These are phyloP conservation scores for Homarus americanus DNA, from an alignment of 1,140 invertebrate genomes.

Conservation along the genomic window DNA sequence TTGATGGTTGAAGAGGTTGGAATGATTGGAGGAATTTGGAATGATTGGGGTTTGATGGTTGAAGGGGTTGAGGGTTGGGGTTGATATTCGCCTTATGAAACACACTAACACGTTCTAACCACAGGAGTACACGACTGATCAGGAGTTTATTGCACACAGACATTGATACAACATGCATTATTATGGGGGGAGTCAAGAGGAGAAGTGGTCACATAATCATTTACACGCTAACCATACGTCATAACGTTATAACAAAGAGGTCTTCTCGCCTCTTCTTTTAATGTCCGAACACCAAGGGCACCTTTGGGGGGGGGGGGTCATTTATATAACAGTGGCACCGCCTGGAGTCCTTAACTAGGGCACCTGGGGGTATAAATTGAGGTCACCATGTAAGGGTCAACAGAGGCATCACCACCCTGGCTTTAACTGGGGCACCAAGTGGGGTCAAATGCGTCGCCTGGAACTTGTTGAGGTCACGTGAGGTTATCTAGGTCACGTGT, in stretches of 20 bases:
- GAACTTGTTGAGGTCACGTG: not conserved
- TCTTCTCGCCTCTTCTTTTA: not conserved
- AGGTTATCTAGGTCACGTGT: too few relatives aligned
- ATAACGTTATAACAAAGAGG: slow-evolving; percentile 12
- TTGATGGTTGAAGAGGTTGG: too few relatives aligned
- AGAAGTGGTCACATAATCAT: slow-evolving; percentile 6
- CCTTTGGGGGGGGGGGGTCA: too few relatives aligned
- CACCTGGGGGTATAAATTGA: not conserved
- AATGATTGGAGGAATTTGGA: too few relatives aligned
- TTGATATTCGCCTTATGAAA: not conserved
- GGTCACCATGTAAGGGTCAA: too few relatives aligned
- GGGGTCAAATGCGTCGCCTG: not conserved
- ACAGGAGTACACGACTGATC: slow-evolving; percentile 15
- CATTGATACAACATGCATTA: slow-evolving; percentile 55
- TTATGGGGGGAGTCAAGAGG: slow-evolving; percentile 12
- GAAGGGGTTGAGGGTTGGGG: too few relatives aligned
- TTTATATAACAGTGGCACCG: too few relatives aligned
- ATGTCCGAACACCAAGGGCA: not conserved
- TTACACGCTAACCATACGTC: slow-evolving; percentile 54
- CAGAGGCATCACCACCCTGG: too few relatives aligned
- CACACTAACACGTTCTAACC: not conserved
- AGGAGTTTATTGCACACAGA: slow-evolving; percentile 46
- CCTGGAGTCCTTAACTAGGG: not conserved
- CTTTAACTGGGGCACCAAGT: too few relatives aligned
- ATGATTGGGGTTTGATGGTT: too few relatives aligned